These are phyloP conservation scores for Microvelia longipes DNA, from an alignment of 1,140 invertebrate genomes.

Conservation along the genomic window DNA sequence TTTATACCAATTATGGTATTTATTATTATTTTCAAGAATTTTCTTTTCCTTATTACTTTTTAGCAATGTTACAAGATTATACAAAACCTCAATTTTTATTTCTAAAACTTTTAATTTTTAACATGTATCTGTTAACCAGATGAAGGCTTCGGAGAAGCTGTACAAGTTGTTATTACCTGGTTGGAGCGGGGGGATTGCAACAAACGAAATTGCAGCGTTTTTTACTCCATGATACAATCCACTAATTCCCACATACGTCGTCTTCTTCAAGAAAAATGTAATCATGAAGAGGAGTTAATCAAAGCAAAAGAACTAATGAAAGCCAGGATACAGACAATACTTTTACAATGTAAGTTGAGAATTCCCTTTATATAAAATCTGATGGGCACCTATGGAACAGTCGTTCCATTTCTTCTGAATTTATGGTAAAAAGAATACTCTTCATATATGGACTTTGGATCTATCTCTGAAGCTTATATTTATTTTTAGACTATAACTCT, in stretches of 20 bases:
- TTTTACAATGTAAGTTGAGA: constrained; percentile 81
- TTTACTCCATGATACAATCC: constrained; percentile 89
- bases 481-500: not conserved
- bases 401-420: no score
- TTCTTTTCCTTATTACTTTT: no score
- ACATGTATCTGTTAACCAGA: constrained; percentile 29
- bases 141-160: constrained; percentile 55
- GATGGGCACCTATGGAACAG: no score
- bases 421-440: no score
- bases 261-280: constrained; percentile 64
- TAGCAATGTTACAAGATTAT: no score
- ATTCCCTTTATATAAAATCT: no score
- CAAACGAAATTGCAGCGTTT: constrained; percentile 71
- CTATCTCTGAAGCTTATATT: not conserved
- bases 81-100: no score
- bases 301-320: constrained; percentile 62
- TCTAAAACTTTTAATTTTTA: no score
- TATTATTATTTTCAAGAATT: no score
- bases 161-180: constrained; percentile 72
- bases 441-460: no score
- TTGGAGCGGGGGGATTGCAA: constrained; percentile 79
- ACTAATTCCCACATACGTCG: constrained; percentile 77
- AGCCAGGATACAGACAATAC: constrained; percentile 60
- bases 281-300: constrained; percentile 70
- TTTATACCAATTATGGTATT: no score